Percentiles rank a stretch among this genome's conserved stretches.
phyloP scores from a whole-genome alignment of 2,113 vertebrate species.

The Gallinago undulata region DNA sequence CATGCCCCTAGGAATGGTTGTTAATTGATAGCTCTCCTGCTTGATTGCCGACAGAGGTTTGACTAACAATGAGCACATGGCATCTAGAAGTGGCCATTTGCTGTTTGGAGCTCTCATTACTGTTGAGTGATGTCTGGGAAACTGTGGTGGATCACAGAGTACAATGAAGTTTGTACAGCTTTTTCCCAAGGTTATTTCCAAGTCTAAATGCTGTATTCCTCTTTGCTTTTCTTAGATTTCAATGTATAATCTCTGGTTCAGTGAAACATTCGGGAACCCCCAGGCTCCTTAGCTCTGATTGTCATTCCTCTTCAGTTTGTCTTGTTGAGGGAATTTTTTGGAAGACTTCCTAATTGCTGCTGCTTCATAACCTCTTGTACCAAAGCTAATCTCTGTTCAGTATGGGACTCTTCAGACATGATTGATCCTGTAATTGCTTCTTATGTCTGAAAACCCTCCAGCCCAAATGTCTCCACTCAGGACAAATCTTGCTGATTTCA shows the following conservation, averaged over 20 bases:
- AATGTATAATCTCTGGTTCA: background rate
- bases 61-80: background rate
- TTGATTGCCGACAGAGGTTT: background rate
- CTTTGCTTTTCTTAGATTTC: background rate
- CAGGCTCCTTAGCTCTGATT: background rate
- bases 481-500: background rate
- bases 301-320: background rate
- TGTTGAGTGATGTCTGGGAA: background rate
- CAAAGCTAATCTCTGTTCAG: background rate
- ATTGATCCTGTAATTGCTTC: background rate
- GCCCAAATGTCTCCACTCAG: background rate
- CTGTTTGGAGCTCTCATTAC: background rate
- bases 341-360: constrained; percentile 20
- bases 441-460: background rate
- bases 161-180: background rate
- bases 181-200: background rate
- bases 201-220: background rate
- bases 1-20: background rate
- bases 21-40: background rate
- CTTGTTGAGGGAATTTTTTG: constrained; percentile 19
- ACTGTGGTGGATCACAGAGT: background rate
- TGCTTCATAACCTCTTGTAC: background rate
- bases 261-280: background rate
- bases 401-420: background rate
- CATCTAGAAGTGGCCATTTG: background rate